These are phyloP conservation scores for Drosophila borborema DNA, from an alignment of 2,888 invertebrate species.

Conservation along the genomic window DNA sequence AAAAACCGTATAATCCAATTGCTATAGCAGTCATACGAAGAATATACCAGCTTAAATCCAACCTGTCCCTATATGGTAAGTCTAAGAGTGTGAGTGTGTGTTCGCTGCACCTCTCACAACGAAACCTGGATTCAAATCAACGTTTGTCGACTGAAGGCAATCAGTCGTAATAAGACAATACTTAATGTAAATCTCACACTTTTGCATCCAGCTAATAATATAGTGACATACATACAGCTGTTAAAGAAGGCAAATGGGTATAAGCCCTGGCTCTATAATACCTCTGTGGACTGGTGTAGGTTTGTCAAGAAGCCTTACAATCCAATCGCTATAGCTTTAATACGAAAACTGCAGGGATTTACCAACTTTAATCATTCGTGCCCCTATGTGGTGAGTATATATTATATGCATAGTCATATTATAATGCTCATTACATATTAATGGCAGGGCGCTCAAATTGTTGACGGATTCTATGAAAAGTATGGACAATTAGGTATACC, in stretches of 20 bases:
- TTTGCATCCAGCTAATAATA: neutral
- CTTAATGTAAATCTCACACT: neutral
- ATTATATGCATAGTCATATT: neutral
- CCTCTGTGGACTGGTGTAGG: neutral
- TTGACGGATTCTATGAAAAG: neutral
- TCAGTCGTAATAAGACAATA: neutral
- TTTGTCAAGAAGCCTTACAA: neutral
- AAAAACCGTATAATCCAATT: too few relatives aligned
- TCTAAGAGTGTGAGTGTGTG: too few relatives aligned
- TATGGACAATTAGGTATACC: neutral
- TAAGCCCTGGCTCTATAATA: neutral
- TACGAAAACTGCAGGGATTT: neutral
- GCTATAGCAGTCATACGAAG: too few relatives aligned
- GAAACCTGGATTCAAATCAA: neutral
- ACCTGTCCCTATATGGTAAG: too few relatives aligned
- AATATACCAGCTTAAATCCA: too few relatives aligned
- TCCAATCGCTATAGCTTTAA: neutral
- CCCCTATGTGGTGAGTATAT: constrained; percentile 1
- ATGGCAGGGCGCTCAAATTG: neutral
- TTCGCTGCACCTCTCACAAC: neutral
- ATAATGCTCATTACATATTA: neutral
- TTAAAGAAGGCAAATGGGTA: constrained; percentile 1
- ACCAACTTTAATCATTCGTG: neutral
- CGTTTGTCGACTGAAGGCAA: neutral
- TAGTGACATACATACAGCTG: neutral